Base-by-base conservation (phyloP, 2,797 vertebrate species). In the Danio choprae region DNA sequence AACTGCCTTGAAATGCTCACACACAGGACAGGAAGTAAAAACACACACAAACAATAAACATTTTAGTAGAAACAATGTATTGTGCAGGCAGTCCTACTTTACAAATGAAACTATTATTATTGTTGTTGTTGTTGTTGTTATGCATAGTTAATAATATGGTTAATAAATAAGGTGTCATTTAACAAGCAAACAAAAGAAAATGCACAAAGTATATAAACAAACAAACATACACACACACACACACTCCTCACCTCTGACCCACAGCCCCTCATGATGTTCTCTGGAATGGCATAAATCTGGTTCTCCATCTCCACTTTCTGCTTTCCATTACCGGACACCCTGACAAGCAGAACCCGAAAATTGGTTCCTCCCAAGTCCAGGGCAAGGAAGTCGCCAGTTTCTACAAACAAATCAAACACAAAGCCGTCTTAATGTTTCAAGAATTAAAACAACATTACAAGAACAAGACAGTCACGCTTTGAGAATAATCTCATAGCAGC, bases 251-350 rank as follows among this genome's bases (percentile, higher is more conserved):
- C 98, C 95, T 97, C 95, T 16, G 90, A 86, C 4, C 97, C 98
- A 0, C 91, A 95, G 87, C 97, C 96, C 11, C 93, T 91, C 97
- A 96, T 98, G 13, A 99, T 86, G 55, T 96, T 90, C 81, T 98
- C 97, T 0, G 97, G 96, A 88, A 99, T 97, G 81, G 90, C 92
- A 0, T 97, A 99, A 88, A 98, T 98, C 89, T 97, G 95, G 81
- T 96, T 95, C 89, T 98, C 94, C 95, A 99, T 99, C 84, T 97
- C 96, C 2, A 99, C 97, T 63, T 93, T 95, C 90, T 94, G 96
- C 86, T 95, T 92, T 0, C 96, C 96, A 0, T 96, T 93, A 74
- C 94, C 94, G 0, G 92, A 95, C 15, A 99, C 97, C 86, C 89
- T 96, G 43, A 99, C 97, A 6, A 96, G 77, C 74, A 99, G 94